Evolutionary conservation across 2,888 invertebrate species (phyloP), one percentile per base, ranked within the genome.

Genomic region (Phrixothrix hirtus): DNA sequence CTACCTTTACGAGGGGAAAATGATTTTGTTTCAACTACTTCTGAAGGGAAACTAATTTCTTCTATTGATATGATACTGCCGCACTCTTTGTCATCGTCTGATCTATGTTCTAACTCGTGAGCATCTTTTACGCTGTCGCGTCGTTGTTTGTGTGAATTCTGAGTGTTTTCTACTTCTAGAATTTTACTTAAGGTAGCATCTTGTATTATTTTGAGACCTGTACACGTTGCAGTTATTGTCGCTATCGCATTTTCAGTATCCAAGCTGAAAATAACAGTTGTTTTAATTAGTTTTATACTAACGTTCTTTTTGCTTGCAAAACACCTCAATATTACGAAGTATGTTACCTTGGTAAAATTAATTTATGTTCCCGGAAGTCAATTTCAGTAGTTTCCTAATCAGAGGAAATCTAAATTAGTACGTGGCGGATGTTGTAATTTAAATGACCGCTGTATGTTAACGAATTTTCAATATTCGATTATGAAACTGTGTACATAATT

Each of bases 11-110:
- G 63, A 1, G 75, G 74, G 47, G 73, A 70, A 59, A 74, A 77
- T 7, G 75, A 73, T 59, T 75, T 75, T 49, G 71, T 67, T 46
- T 80, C 79, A 35, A 83, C 78, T 25, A 86, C 83, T 69, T 87
- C 87, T 1, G 86, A 87, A 43, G 82, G 81, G 61, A 87, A 80
- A 73, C 87, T 87, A 69, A 81, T 84, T 70, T 87, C 87, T 64
- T 87, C 87, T 68, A 86, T 87, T 71, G 86, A 85, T 17, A 82
- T 79, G 59, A 85, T 81, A 69, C 86, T 87, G 58, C 75, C 75
- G 46, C 81, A 82, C 67, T 82, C 83, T 66, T 78, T 79, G 30
- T 78, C 81, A 41, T 82, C 82, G 58, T 81, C 77, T 29, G 61
- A 60, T 12, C 65, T 52, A 9, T 57, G 57, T 17, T 64, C 68